These are phyloP conservation scores for Chironomus riparius DNA, from an alignment of 2,888 invertebrate species.

Conservation along the genomic window DNA sequence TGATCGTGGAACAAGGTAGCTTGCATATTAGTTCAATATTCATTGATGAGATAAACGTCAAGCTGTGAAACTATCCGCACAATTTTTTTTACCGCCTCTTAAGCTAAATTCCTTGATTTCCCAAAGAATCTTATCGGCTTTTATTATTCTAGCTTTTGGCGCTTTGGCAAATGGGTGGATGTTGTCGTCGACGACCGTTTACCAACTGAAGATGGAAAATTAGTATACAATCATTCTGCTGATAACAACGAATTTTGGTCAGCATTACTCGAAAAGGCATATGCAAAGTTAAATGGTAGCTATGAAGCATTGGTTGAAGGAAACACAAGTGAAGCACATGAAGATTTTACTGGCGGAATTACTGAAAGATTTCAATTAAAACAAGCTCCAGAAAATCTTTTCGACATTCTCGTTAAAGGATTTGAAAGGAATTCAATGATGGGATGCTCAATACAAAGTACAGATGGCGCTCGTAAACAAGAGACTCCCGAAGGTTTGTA, in stretches of 20 bases:
- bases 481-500: constrained; percentile 74
- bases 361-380: constrained; percentile 86
- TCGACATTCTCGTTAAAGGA: constrained; percentile 80
- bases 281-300: constrained; percentile 91
- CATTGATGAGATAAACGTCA: too few relatives aligned
- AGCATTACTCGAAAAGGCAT: constrained; percentile 88
- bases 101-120: too few relatives aligned
- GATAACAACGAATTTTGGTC: constrained; percentile 93
- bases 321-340: constrained; percentile 96
- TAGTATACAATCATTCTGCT: constrained; percentile 80
- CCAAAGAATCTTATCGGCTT: too few relatives aligned
- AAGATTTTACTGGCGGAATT: constrained; percentile 95
- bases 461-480: constrained; percentile 71
- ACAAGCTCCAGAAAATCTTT: constrained; percentile 75
- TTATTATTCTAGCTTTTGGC: constrained; percentile 65
- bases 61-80: too few relatives aligned
- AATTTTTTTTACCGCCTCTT: too few relatives aligned
- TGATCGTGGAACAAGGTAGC: too few relatives aligned
- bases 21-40: too few relatives aligned
- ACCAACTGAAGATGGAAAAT: constrained; percentile 73
- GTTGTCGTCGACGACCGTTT: constrained; percentile 87
- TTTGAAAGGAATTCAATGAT: constrained; percentile 85
- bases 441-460: constrained; percentile 93
- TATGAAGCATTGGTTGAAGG: constrained; percentile 97
- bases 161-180: constrained; percentile 88